phyloP scores from a whole-genome alignment of 2,888 invertebrate genomes.

The Leptopilina myrica region DNA sequence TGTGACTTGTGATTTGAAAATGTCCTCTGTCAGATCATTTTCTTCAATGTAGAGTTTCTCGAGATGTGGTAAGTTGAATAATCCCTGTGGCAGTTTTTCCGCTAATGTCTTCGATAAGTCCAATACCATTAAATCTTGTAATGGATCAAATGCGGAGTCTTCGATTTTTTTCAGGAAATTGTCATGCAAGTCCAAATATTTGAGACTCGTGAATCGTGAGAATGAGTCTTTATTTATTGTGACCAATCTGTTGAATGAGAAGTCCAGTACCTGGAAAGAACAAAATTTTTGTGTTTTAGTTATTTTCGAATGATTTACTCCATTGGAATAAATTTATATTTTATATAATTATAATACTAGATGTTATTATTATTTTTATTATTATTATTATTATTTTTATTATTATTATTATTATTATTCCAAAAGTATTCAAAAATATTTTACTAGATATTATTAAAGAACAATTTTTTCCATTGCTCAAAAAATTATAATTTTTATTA shows the following conservation, averaged over 20 bases:
- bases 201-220: conserved; percentile 78
- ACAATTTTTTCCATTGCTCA: too few relatives aligned
- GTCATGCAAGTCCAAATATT: conserved; percentile 79
- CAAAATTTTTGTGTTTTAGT: not conserved
- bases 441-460: too few relatives aligned
- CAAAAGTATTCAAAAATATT: too few relatives aligned
- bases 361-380: too few relatives aligned
- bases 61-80: conserved; percentile 80
- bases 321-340: too few relatives aligned
- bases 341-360: too few relatives aligned
- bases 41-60: conserved; percentile 81
- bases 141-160: conserved; percentile 78
- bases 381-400: too few relatives aligned
- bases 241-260: conserved; percentile 79
- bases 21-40: conserved; percentile 77
- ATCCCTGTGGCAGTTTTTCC: conserved; percentile 77
- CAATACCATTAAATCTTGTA: conserved; percentile 78
- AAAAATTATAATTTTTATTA: too few relatives aligned
- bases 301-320: not conserved
- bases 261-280: conserved; percentile 79
- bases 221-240: conserved; percentile 78
- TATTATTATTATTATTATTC: too few relatives aligned
- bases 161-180: conserved; percentile 80
- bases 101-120: conserved; percentile 80
- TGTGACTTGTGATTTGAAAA: conserved; percentile 73